Percentiles rank a stretch among this genome's conserved stretches.
Conservation (phyloP, 2,888 invertebrate genomes). For the Drosophila picticornis region DNA sequence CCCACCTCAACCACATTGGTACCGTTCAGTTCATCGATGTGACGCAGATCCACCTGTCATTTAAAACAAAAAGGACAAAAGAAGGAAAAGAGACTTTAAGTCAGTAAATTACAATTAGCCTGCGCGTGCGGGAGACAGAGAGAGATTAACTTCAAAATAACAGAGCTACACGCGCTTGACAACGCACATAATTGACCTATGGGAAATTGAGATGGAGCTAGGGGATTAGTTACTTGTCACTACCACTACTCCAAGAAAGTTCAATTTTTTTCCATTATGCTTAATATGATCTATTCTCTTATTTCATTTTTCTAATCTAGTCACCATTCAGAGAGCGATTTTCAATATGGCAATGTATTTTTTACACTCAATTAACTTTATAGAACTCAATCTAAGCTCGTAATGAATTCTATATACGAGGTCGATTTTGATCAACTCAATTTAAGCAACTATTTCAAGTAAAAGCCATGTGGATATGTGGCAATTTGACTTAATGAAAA, state of each 20-base stretch:
- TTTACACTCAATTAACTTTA: not conserved
- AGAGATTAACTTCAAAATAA: conserved; percentile 59
- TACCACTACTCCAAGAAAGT: not conserved
- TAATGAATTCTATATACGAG: not conserved
- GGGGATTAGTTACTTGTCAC: not conserved
- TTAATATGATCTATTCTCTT: not conserved
- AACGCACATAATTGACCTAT: conserved; percentile 54
- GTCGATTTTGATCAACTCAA: not conserved
- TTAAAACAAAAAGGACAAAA: not conserved
- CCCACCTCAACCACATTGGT: conserved; percentile 96
- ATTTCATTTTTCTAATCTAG: not conserved
- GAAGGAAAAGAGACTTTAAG: conserved; percentile 24
- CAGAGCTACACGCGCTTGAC: conserved; percentile 49
- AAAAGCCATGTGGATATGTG: too few relatives aligned
- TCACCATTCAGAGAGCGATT: not conserved
- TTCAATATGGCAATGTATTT: not conserved
- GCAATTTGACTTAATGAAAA: not conserved
- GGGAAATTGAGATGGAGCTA: not conserved
- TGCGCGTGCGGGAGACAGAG: not conserved
- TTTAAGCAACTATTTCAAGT: not conserved
- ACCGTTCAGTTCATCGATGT: conserved; percentile 95
- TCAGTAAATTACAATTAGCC: conserved; percentile 6
- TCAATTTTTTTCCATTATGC: not conserved
- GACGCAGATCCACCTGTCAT: conserved; percentile 93
- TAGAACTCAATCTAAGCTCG: not conserved